Evolutionary conservation across 1,140 invertebrate genomes (phyloP), one percentile per base, ranked within the genome.

Genomic region (Metaphire vulgaris): DNA sequence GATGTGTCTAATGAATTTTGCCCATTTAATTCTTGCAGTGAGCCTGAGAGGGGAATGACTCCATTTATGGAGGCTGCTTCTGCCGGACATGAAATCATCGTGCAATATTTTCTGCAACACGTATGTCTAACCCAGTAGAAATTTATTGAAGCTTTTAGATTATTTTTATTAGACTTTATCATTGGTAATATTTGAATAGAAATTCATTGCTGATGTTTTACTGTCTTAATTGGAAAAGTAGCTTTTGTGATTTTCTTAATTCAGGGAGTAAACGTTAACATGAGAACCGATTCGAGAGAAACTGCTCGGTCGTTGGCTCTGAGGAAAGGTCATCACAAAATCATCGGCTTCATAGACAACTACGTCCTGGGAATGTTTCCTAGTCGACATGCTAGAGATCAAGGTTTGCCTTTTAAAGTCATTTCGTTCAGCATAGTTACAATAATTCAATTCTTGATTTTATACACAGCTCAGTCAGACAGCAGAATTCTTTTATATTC

Each of bases 21-120:
- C n/a, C n/a, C n/a, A n/a, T 80, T 79, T 21, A 75, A 33, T 69
- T 78, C 14, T 81, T 80, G 34, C 78, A 85, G 86, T 65, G 83
- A 85, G 67, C 81, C 81, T 0, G 79, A 74, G 29, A 77, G 80
- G 33, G 87, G 86, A 33, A 80, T 84, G 72, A 88, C 87, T 16
- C 87, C 87, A 6, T 84, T 87, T 73, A 85, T 88, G 81, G 81
- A 87, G 74, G 86, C 87, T 65, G 85, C 87, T 32, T 79, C 83
- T 1, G 86, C 85, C 34, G 87, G 87, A 0, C 86, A 88, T 81
- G 87, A 88, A 79, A 84, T 87, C 56, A 87, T 88, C 70, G 82
- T 88, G 0, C 84, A 85, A 73, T 79, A 83, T 16, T 85, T 88
- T 68, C 79, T 88, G 0, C 81, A 86, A 76, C 82, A 87, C 79